Conservation (phyloP, 1,140 invertebrate species). For the Pinna nobilis region DNA sequence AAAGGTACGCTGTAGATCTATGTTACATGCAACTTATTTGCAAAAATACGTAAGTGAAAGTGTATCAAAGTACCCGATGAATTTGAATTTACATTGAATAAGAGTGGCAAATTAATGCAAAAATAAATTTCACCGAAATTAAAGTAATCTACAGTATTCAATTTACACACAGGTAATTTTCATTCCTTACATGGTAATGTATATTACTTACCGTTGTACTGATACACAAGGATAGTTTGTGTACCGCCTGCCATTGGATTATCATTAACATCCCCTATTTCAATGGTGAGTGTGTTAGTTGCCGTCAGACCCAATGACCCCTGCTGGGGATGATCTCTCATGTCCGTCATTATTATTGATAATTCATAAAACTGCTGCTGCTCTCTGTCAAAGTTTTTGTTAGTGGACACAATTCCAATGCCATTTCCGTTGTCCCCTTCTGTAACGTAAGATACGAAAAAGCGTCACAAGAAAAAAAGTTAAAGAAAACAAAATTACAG, state of each 20-base stretch:
- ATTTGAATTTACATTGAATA: too few relatives aligned
- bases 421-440: constrained; percentile 48
- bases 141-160: too few relatives aligned
- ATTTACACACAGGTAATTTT: too few relatives aligned
- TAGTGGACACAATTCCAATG: constrained; percentile 39
- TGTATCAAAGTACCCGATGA: too few relatives aligned
- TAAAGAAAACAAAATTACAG: not conserved
- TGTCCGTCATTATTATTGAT: constrained; percentile 68
- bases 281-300: constrained; percentile 93
- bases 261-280: constrained; percentile 97
- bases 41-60: too few relatives aligned
- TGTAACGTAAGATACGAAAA: constrained; percentile 16
- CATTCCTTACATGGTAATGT: not conserved
- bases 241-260: constrained; percentile 97
- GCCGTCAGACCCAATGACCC: constrained; percentile 82
- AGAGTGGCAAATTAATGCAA: too few relatives aligned
- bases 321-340: constrained; percentile 41
- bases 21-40: too few relatives aligned
- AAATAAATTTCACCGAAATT: too few relatives aligned
- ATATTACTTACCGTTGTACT: constrained; percentile 83
- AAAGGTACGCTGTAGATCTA: too few relatives aligned
- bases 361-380: constrained; percentile 79
- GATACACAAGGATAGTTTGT: constrained; percentile 97
- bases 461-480: too few relatives aligned
- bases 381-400: constrained; percentile 90